Percentiles rank a stretch among this genome's conserved stretches.
phyloP scores from a whole-genome alignment of 2,888 invertebrate species.

The Drosophila nigricruria region DNA sequence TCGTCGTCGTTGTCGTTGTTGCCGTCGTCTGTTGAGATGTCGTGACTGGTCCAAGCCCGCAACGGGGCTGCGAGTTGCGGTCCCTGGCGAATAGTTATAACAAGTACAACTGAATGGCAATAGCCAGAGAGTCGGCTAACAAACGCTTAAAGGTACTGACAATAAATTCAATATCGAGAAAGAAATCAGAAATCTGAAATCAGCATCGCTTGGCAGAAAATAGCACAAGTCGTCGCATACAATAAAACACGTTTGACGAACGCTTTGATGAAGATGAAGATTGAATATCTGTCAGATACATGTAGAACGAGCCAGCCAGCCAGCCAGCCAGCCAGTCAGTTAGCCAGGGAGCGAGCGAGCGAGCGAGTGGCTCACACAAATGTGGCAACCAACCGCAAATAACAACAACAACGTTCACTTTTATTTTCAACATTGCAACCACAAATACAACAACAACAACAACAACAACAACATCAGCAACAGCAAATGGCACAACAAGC shows the following conservation, averaged over 20 bases:
- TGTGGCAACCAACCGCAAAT: slow-evolving; percentile 39
- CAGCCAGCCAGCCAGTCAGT: slow-evolving; percentile 16
- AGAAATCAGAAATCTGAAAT: slow-evolving; percentile 48
- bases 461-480: slow-evolving; percentile 39
- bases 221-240: slow-evolving; percentile 68
- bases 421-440: slow-evolving; percentile 72
- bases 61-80: neutral
- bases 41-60: slow-evolving; percentile 61
- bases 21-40: slow-evolving; percentile 56
- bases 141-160: slow-evolving; percentile 46
- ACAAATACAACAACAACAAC: slow-evolving; percentile 43
- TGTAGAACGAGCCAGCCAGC: slow-evolving; percentile 31
- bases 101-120: slow-evolving; percentile 40
- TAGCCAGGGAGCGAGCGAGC: neutral
- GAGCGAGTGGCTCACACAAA: slow-evolving; percentile 19
- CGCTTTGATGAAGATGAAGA: slow-evolving; percentile 73
- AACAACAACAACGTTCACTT: slow-evolving; percentile 66
- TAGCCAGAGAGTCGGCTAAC: slow-evolving; percentile 28
- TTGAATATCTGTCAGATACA: slow-evolving; percentile 76
- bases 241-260: slow-evolving; percentile 79
- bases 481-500: slow-evolving; percentile 60
- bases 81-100: slow-evolving; percentile 31
- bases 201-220: slow-evolving; percentile 51
- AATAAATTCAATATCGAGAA: slow-evolving; percentile 58
- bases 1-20: slow-evolving; percentile 45